Evolutionary conservation across 2,797 vertebrate species (phyloP).

Genomic region (Micrastur ruficollis): DNA sequence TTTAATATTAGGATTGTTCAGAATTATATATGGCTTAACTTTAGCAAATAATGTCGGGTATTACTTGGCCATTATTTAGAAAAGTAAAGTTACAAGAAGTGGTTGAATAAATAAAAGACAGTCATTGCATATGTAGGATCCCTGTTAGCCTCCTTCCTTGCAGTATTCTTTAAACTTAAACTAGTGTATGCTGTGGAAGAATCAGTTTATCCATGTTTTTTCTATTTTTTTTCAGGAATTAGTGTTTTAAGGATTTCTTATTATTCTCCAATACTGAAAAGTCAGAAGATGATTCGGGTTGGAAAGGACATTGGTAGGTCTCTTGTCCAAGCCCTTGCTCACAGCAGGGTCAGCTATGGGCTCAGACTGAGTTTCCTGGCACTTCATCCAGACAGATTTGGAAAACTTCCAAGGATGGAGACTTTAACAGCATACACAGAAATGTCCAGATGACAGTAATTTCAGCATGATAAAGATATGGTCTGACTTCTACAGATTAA

Average conservation of each 20-base stretch:
- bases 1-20: background rate
- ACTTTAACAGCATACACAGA: background rate
- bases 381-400: background rate
- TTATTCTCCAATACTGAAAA: background rate
- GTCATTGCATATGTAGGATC: background rate
- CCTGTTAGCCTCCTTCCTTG: background rate
- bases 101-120: background rate
- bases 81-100: background rate
- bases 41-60: background rate
- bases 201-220: background rate
- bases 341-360: background rate
- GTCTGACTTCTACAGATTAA: background rate
- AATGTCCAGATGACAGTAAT: background rate
- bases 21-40: background rate
- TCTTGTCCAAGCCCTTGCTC: background rate
- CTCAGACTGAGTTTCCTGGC: background rate
- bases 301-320: background rate
- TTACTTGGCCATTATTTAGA: background rate
- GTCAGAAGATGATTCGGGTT: background rate
- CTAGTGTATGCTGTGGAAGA: background rate
- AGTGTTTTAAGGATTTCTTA: background rate
- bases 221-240: background rate
- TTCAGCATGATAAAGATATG: background rate
- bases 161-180: background rate
- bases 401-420: background rate